Conservation (phyloP, 2,888 invertebrate species). For the Ormia ochracea region DNA sequence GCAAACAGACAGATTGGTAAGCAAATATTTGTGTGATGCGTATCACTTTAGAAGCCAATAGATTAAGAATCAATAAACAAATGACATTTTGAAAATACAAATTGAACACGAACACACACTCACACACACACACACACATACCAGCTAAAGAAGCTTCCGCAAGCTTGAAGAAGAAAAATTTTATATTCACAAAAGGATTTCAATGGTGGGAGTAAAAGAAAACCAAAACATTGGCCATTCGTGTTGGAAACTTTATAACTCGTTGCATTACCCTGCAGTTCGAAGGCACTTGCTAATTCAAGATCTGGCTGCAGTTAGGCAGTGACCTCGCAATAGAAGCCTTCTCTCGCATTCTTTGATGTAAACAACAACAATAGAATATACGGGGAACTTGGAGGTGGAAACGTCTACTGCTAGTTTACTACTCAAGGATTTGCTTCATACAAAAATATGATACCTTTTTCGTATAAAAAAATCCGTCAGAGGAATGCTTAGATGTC, state of each 20-base stretch:
- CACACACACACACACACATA: neutral
- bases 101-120: slow-evolving; percentile 22
- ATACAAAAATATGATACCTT: too few relatives aligned
- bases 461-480: too few relatives aligned
- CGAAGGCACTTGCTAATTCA: too few relatives aligned
- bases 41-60: slow-evolving; percentile 45
- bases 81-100: slow-evolving; percentile 46
- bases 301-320: too few relatives aligned
- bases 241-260: neutral
- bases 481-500: too few relatives aligned
- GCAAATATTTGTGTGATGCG: slow-evolving; percentile 24
- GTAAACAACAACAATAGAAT: too few relatives aligned
- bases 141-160: neutral
- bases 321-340: too few relatives aligned
- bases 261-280: neutral
- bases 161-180: slow-evolving; percentile 13
- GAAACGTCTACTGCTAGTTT: neutral
- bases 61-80: slow-evolving; percentile 57
- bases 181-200: slow-evolving; percentile 43
- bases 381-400: too few relatives aligned
- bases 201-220: neutral
- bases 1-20: neutral
- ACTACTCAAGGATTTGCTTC: neutral
- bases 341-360: too few relatives aligned
- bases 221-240: neutral